Conservation (phyloP, 1,140 invertebrate genomes). For the Piezodorus guildinii region DNA sequence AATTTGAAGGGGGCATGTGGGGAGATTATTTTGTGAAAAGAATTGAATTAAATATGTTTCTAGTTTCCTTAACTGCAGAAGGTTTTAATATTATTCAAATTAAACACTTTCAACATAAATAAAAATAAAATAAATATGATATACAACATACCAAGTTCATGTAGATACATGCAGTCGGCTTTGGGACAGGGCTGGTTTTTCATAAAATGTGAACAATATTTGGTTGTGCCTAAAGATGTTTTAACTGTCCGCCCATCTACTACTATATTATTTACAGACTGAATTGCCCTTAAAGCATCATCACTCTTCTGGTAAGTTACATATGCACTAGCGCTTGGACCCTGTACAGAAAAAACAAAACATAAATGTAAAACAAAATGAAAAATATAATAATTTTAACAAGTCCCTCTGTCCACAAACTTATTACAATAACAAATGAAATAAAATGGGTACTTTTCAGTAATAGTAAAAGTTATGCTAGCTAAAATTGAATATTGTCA, state of each 20-base stretch:
- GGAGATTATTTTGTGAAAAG: too few relatives aligned
- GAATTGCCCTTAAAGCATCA: constrained; percentile 91
- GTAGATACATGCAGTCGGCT: constrained; percentile 98
- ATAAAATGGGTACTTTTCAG: not conserved
- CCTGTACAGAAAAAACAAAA: constrained; percentile 41
- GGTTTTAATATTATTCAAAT: too few relatives aligned
- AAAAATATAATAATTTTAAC: too few relatives aligned
- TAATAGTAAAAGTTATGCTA: too few relatives aligned
- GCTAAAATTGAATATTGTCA: too few relatives aligned
- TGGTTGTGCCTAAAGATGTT: constrained; percentile 96
- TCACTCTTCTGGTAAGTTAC: constrained; percentile 90
- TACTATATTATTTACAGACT: constrained; percentile 91
- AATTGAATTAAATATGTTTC: too few relatives aligned
- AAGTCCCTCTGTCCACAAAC: too few relatives aligned
- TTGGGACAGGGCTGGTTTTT: constrained; percentile 95
- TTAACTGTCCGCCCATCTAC: constrained; percentile 92
- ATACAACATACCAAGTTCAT: constrained; percentile 65
- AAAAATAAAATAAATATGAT: too few relatives aligned
- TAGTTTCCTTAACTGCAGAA: too few relatives aligned
- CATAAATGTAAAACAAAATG: not conserved
- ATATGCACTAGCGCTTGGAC: constrained; percentile 91
- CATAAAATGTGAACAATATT: constrained; percentile 99
- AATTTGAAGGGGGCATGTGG: too few relatives aligned
- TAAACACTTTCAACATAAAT: too few relatives aligned
- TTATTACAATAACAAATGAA: not conserved